Conservation (phyloP, 2,797 vertebrate species). For the Amblyopsis hoosieri region DNA sequence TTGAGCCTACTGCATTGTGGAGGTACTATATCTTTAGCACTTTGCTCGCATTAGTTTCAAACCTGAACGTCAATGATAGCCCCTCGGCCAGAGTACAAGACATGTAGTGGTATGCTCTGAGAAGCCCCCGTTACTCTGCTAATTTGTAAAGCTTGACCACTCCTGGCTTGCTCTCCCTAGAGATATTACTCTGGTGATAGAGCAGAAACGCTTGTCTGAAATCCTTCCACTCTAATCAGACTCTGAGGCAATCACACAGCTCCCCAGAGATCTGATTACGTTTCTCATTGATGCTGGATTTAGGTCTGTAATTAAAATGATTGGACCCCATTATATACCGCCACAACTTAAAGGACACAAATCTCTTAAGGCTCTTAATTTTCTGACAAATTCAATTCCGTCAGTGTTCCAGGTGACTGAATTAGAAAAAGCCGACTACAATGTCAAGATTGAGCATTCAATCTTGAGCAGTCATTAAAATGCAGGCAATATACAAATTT, state of each 20-base stretch:
- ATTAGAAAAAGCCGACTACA: constrained; percentile 31
- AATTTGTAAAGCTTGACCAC: constrained; percentile 18
- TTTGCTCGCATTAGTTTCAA: too few relatives aligned
- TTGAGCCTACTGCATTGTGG: too few relatives aligned
- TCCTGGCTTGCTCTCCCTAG: constrained; percentile 20
- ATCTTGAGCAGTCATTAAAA: constrained; percentile 15
- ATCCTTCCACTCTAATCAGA: constrained; percentile 68
- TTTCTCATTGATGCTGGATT: constrained; percentile 73
- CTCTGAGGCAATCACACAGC: constrained; percentile 64
- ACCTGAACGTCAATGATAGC: too few relatives aligned
- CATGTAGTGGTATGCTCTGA: constrained; percentile 14
- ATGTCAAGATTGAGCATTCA: constrained; percentile 33
- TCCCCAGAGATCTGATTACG: constrained; percentile 70
- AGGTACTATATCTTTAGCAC: too few relatives aligned
- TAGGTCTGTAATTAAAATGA: constrained; percentile 81
- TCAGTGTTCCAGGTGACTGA: constrained; percentile 42
- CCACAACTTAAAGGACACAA: constrained; percentile 71
- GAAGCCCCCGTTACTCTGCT: constrained; percentile 28
- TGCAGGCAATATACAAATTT: constrained; percentile 35
- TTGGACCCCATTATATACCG: constrained; percentile 70
- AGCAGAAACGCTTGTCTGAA: constrained; percentile 41
- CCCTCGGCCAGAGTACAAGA: constrained; percentile 9
- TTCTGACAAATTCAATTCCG: constrained; percentile 51
- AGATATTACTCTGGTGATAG: constrained; percentile 36
- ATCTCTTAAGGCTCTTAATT: constrained; percentile 64